phyloP scores from a whole-genome alignment of 2,113 vertebrate genomes.

The Thalassoma bifasciatum region DNA sequence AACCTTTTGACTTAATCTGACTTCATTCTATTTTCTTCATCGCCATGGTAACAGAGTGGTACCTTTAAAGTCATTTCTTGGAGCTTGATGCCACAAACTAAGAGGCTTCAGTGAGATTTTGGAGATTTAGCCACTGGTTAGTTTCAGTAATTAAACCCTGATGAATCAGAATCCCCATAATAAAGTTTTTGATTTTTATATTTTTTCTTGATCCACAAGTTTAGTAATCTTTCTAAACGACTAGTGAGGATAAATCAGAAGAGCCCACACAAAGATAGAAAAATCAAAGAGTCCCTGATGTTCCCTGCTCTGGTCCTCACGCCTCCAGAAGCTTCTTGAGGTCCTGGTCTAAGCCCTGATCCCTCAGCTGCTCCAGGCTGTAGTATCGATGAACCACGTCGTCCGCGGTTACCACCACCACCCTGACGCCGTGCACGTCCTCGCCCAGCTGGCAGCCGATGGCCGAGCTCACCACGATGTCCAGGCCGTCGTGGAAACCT shows the following conservation, averaged over 20 bases:
- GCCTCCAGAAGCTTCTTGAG: constrained; percentile 82
- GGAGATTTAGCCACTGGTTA: not conserved
- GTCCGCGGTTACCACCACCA: constrained; percentile 90
- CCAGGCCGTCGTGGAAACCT: constrained; percentile 85
- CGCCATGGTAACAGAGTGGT: too few species aligned
- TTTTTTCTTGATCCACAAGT: not conserved
- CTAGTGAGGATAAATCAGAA: not conserved
- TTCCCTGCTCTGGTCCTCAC: constrained; percentile 41
- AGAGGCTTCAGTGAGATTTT: not conserved
- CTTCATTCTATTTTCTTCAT: too few species aligned
- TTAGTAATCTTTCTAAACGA: not conserved
- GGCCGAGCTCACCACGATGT: constrained; percentile 96
- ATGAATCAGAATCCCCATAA: too few species aligned
- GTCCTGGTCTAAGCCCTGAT: constrained; percentile 84
- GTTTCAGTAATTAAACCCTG: not conserved
- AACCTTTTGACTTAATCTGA: too few species aligned
- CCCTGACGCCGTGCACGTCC: constrained; percentile 89
- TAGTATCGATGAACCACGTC: constrained; percentile 88
- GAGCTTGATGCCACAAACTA: not conserved
- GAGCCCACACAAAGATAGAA: not conserved
- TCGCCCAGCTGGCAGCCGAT: constrained; percentile 94
- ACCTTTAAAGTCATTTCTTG: not conserved
- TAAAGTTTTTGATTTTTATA: not conserved
- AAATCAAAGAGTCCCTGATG: not conserved
- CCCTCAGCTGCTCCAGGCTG: constrained; percentile 87